Base-by-base conservation (phyloP, 1,140 invertebrate species). In the Sycophaga agraensis region DNA sequence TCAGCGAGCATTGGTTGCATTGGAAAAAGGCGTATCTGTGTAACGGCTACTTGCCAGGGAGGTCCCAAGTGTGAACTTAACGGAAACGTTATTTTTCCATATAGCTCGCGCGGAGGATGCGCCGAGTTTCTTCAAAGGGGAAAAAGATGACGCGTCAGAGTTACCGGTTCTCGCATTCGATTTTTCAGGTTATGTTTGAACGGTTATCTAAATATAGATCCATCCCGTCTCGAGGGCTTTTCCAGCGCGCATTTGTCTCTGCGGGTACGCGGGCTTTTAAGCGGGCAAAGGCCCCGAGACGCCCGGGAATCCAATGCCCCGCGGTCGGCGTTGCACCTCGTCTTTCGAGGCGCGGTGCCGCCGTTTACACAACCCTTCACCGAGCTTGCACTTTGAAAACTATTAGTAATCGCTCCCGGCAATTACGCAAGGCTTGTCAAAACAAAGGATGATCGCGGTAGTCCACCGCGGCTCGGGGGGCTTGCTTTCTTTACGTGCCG, bases 171-270 rank as follows among this genome's bases (percentile, higher is more conserved):
- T 43, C 9, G 43, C 37, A 39, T 51, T 39, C 46, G 43, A 57
- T 57, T 57, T 49, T 35, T 6, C 37, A 59, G 46, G 24, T 34
- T 42, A 40, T 43, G 37, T 51, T 50, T 51, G 48, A 43, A 21
- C 22, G 17, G 9, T 21, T 51, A 22, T 31, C 35, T 51, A 50
- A 59, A 51, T 51, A 51, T 31, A 40, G 34, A 21, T 16, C 56
- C 14, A 14, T 39, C 21, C 28, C 9, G 11, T 6, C 22, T 39
- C 22, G 12, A 58, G 46, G 26, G 24, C 55, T 35, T 57, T 46
- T 11, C 21, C 3, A 34, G 39, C 19, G 37, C 17, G 21, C 43
- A 56, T 28, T 43, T 48, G 31, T 57, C 43, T 14, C 31, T 57
- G 16, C 28, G 26, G 17, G 22, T 26, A 9, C 21, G 43, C 28